Base-by-base conservation (phyloP, 2,888 invertebrate species). In the Acanthoscelides obtectus region DNA sequence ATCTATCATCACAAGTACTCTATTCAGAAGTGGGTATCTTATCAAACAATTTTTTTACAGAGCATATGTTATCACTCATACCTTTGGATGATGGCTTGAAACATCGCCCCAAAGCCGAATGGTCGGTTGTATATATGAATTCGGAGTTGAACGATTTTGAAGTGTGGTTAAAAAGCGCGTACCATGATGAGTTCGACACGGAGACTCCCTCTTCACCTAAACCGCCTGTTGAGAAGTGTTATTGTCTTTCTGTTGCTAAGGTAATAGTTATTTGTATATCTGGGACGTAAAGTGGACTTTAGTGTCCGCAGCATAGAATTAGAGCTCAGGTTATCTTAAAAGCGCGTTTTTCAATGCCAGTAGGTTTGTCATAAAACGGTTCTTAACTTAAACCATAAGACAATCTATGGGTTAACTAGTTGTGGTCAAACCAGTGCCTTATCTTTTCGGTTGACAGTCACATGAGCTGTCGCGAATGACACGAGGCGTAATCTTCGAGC, bases 41-140 rank as follows among this genome's bases (percentile, higher is more conserved):
- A 63, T 63, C 19, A 63, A 63, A 63, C 8, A 63, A 63, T n/a
- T 66, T 45, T 69, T 63, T 74, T 76, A 72, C 72, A 78, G 92
- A 93, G 76, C 93, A 94, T 83, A 89, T 89, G 25, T 87, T 96
- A 63, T 87, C 92, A 0, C 87, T 97, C 20, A 90, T 92, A 68
- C 90, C 93, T 0, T 87, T 93, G 8, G 90, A 91, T 72, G 97
- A 96, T 85, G 94, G 94, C 0, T 86, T 98, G 68, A 91, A 92
- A 73, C 94, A 96, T 74, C 87, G 98, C 12, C 93, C 96, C 0
- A 89, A 94, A 68, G 94, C 97, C 1, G 92, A 92, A 82, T 98
- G 98, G 98, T 93, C 94, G 22, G 94, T 97, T 0, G 90, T 94
- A 8, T 97, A 97, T 82, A 94, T 98, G 91, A 97, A 95, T 84